Evolutionary conservation across 2,113 vertebrate species (phyloP), one percentile per base, ranked within the genome.

Genomic region (Lota lota): DNA sequence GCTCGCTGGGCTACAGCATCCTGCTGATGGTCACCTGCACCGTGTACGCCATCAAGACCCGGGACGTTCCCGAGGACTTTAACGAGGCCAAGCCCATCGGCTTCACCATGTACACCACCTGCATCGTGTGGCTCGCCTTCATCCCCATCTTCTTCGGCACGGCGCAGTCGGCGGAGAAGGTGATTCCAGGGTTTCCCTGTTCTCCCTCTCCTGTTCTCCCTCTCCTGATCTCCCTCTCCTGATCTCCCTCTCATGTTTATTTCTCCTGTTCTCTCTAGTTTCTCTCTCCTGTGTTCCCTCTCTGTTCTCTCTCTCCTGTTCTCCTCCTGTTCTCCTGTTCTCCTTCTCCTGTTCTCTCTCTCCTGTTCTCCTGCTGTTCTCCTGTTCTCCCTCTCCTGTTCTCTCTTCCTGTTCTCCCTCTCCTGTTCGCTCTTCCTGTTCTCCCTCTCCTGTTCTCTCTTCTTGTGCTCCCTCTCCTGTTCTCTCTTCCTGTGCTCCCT

Each of bases 111-210:
- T 90, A 90, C 83, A 90, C 89, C 81, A 90, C 89, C 51, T 90
- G 89, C 73, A 90, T 90, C 24, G 89, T 90, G 56, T 90, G 89
- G 89, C 77, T 90, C 85, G 89, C 89, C 75, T 90, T 90, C 81
- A 90, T 90, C 78, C 89, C 89, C 1, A 90, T 90, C 69, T 90
- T 90, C 87, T 90, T 90, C 85, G 89, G 89, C 88, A 90, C 89
- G 15, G 89, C 89, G 64, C 89, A 90, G 78, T 90, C 89, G 19
- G 88, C 88, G 3, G 89, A 90, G 79, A 90, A 90, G 88, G 89
- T 89, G 78, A 88, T 87, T 83, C 79, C 69, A 69, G 74, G 50
- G 20, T 19, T 73, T 24, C 36, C 22, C 70, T 65, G 22, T 22
- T 7, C 6, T 47, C 40, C 10, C 40, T 22, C 21, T 16, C 24